Evolutionary conservation across 2,797 vertebrate genomes (phyloP).

Genomic region (Buphagus erythrorhynchus): DNA sequence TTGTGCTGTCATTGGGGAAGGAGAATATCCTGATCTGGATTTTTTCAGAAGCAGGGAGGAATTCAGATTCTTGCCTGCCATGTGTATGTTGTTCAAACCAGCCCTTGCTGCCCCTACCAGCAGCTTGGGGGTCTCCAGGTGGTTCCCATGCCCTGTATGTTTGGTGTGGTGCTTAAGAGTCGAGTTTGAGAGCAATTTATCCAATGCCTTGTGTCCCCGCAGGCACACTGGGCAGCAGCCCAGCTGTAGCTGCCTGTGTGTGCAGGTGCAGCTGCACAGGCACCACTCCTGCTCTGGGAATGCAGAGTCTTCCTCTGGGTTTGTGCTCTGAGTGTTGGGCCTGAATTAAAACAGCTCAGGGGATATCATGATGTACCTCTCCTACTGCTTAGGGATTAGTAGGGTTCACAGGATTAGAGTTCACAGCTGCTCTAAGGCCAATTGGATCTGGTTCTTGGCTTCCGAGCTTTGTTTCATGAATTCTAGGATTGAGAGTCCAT

Average conservation of each 20-base stretch:
- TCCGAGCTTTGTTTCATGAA: neutral
- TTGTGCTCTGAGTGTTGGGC: neutral
- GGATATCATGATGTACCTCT: neutral
- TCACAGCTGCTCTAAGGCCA: neutral
- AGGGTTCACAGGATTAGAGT: neutral
- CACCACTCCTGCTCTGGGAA: neutral
- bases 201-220: neutral
- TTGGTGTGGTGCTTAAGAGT: neutral
- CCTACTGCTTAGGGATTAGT: neutral
- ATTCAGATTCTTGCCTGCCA: neutral
- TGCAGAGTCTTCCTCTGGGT: neutral
- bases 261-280: neutral
- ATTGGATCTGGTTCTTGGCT: neutral
- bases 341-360: neutral
- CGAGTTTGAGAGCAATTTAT: neutral
- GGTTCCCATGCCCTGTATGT: neutral
- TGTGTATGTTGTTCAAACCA: neutral
- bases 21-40: neutral
- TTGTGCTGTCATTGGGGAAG: neutral
- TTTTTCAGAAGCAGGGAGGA: neutral
- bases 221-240: neutral
- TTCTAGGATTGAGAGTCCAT: neutral
- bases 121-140: neutral
- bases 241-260: neutral
- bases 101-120: neutral